Base-by-base conservation (phyloP, 2,113 vertebrate species). In the Nerophis ophidion region DNA sequence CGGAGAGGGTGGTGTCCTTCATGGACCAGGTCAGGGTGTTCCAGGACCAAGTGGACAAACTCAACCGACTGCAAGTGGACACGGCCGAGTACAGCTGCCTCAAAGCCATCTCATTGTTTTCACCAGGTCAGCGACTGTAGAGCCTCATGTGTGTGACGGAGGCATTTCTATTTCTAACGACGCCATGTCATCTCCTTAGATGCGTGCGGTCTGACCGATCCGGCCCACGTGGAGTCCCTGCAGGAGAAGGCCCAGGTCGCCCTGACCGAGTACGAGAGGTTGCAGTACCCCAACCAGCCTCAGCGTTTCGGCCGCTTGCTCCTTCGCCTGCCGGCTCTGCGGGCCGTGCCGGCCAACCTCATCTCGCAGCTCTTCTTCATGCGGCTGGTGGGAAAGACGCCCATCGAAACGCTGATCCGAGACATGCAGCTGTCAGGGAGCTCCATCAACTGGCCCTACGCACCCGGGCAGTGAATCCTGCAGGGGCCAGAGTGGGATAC, bases 361-460 rank as follows among this genome's bases (percentile, higher is more conserved):
- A 96, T 99, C 82, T 98, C 95, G 1, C 95, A 98, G 81, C 93
- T 99, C 58, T 99, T 99, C 91, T 99, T 99, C 87, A 97, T 97
- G 94, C 84, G 96, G 8, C 91, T 99, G 71, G 96, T 99, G 67
- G 96, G 96, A 47, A 99, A 99, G 80, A 99, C 94, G 0, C 96
- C 96, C 74, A 99, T 98, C 3, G 95, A 99, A 86, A 99, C 95
- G 1, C 90, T 99, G 8, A 96, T 98, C 80, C 91, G 96, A 48
- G 96, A 98, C 92, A 99, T 98, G 96, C 93, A 98, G 78, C 92
- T 99, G 15, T 99, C 96, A 0, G 95, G 96, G 52, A 97, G 95
- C 86, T 93, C 93, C 81, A 98, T 97, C 87, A 95, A 92, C 87
- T 99, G 95, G 96, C 93, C 95, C 57, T 97, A 98, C 0, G 91